Conservation (phyloP, 2,113 vertebrate genomes). For the Oncorhynchus nerka region DNA sequence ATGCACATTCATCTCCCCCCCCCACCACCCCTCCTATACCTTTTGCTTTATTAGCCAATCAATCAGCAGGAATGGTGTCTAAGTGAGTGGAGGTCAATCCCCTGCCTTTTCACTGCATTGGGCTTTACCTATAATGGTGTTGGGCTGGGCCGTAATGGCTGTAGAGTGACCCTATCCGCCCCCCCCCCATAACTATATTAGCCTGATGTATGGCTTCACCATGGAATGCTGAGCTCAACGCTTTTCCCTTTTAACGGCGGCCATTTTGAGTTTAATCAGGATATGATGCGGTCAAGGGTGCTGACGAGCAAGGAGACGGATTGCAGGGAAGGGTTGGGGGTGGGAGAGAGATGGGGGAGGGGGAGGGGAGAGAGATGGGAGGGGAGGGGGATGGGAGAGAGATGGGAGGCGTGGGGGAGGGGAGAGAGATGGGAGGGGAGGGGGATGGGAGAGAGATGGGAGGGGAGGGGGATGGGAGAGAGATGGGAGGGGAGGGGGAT, state of each 20-base stretch:
- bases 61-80: slow-evolving; percentile 22
- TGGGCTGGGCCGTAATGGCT: slow-evolving; percentile 59
- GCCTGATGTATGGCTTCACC: slow-evolving; percentile 60
- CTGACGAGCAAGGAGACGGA: slow-evolving; percentile 59
- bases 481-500: too few species aligned
- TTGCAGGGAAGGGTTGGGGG: slow-evolving; percentile 53
- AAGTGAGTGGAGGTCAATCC: slow-evolving; percentile 30
- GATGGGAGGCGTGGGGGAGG: too few species aligned
- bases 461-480: too few species aligned
- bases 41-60: slow-evolving; percentile 28
- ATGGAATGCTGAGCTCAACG: slow-evolving; percentile 51
- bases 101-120: slow-evolving; percentile 61
- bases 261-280: slow-evolving; percentile 65
- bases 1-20: slow-evolving; percentile 1
- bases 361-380: too few species aligned
- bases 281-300: slow-evolving; percentile 62
- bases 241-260: slow-evolving; percentile 67
- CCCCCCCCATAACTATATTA: slow-evolving; percentile 41
- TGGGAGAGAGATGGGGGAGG: background rate
- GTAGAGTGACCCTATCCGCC: slow-evolving; percentile 22
- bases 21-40: background rate
- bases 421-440: too few species aligned
- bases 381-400: rapidly evolving
- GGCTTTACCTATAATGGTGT: slow-evolving; percentile 34
- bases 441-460: too few species aligned